phyloP scores from a whole-genome alignment of 2,113 vertebrate species.

The Puntigrus tetrazona region DNA sequence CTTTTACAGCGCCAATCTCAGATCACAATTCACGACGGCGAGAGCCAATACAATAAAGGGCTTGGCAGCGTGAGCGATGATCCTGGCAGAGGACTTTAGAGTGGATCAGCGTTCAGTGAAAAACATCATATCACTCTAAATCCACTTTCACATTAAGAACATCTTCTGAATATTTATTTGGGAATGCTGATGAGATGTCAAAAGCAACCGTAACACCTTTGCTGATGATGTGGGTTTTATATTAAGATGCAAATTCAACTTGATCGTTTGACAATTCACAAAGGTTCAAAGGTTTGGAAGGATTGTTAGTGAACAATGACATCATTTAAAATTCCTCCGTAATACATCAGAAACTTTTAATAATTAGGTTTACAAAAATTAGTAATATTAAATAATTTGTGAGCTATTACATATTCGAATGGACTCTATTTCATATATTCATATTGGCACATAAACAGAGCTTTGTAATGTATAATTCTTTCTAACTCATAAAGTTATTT shows the following conservation, averaged over 20 bases:
- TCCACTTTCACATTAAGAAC: slow-evolving; percentile 30
- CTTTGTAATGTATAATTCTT: neutral
- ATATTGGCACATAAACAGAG: neutral
- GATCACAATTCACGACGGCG: slow-evolving; percentile 53
- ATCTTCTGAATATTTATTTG: slow-evolving; percentile 35
- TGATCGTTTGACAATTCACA: neutral
- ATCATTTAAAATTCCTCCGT: neutral
- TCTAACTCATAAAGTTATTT: neutral
- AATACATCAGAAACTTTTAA: neutral
- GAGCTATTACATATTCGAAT: neutral
- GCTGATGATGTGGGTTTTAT: slow-evolving; percentile 6
- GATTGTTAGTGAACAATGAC: neutral
- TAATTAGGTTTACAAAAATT: neutral
- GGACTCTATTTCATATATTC: neutral
- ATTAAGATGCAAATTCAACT: slow-evolving; percentile 9
- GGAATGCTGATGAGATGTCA: slow-evolving; percentile 32
- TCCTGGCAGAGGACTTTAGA: slow-evolving; percentile 52
- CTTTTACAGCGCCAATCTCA: slow-evolving; percentile 54
- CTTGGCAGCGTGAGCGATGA: slow-evolving; percentile 45
- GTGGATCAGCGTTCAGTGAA: slow-evolving; percentile 31
- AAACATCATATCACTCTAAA: slow-evolving; percentile 39
- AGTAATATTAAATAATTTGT: neutral
- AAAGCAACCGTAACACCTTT: slow-evolving; percentile 32
- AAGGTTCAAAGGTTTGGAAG: slow-evolving; percentile 20
- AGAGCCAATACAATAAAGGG: slow-evolving; percentile 58